These are phyloP conservation scores for Dryomyza anilis DNA, from an alignment of 2,888 invertebrate genomes.

Conservation along the genomic window DNA sequence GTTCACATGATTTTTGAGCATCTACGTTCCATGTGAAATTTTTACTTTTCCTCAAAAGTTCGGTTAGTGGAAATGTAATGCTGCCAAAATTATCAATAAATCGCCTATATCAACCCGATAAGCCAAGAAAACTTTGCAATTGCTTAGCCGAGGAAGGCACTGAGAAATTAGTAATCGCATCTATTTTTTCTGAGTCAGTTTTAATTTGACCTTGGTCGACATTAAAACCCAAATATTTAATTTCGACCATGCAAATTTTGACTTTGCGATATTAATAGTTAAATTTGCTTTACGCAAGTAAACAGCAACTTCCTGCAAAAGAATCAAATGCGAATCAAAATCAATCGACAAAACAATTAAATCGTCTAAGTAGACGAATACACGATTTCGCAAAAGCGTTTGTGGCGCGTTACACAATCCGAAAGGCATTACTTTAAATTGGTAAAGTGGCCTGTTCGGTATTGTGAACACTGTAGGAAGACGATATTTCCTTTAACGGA, in stretches of 20 bases:
- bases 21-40: neutral
- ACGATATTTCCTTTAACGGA: neutral
- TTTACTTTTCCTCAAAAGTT: neutral
- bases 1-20: neutral
- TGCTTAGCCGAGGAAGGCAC: constrained; percentile 9
- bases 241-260: constrained; percentile 26
- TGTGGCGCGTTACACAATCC: constrained; percentile 13
- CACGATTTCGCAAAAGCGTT: constrained; percentile 1
- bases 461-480: neutral
- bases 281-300: constrained; percentile 26
- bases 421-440: constrained; percentile 10
- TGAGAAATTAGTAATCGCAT: constrained; percentile 19
- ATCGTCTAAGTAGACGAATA: constrained; percentile 34
- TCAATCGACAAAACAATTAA: constrained; percentile 22
- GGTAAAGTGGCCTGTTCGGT: neutral
- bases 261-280: constrained; percentile 29
- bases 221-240: constrained; percentile 24
- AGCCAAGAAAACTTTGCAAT: constrained; percentile 31
- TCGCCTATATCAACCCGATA: constrained; percentile 31
- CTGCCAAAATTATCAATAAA: constrained; percentile 29
- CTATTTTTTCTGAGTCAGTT: constrained; percentile 27
- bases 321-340: constrained; percentile 24
- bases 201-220: constrained; percentile 23
- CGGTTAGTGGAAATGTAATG: constrained; percentile 9
- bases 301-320: constrained; percentile 23